Evolutionary conservation across 2,113 vertebrate species (phyloP).

Genomic region (Oryctolagus cuniculus): mOryCun1.1 NC_091435.1:129535501-129536000

Average conservation of each 20-base stretch:
- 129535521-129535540: conserved; percentile 26
- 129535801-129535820: conserved; percentile 64
- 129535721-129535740: conserved; percentile 22
- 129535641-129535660: conserved; percentile 16
- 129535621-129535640: conserved; percentile 6
- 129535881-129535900: background rate
- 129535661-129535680: conserved; percentile 20
- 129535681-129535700: conserved; percentile 38
- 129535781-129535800: conserved; percentile 48
- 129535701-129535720: conserved; percentile 38
- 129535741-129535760: background rate
- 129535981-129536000: conserved; percentile 63
- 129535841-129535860: background rate
- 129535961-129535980: conserved; percentile 65
- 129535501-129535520: conserved; percentile 44
- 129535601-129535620: conserved; percentile 14
- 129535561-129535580: conserved; percentile 21
- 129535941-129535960: conserved; percentile 66
- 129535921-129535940: conserved; percentile 18
- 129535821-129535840: background rate
- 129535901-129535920: conserved; percentile 12
- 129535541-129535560: conserved; percentile 16
- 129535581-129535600: conserved; percentile 43
- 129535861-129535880: background rate
- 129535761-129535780: background rate